Evolutionary conservation across 2,797 vertebrate genomes (phyloP), one percentile per base, ranked within the genome.

Genomic region (Sardinella longiceps): DNA sequence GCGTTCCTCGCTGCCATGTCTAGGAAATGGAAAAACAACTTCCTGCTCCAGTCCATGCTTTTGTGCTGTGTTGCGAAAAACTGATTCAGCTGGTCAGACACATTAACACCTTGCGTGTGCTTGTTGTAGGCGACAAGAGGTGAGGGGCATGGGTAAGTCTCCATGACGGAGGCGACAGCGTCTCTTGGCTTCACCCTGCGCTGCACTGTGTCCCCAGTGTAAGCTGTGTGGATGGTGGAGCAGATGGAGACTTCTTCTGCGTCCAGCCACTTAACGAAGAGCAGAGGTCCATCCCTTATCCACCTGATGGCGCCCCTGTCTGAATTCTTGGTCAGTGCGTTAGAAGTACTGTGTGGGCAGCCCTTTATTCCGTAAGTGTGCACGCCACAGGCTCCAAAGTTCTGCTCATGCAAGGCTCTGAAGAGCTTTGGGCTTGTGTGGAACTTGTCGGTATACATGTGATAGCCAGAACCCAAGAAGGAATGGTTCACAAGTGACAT

Each of bases 1-100:
- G 83, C 63, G 30, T 88, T 90, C 1, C 81, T 88, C 10, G 85
- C 85, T 12, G 85, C 87, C n/a, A 89, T 88, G 82, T 90, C 89
- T 80, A 90, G 48, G 9, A 89, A 86, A 82, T 90, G 86, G 0
- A 85, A 45, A 63, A 88, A 89, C 18, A 89, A n/a, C 12, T 83
- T 89, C n/a, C 46, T 53, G 85, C 84, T 87, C 89, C 87, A 89
- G 46, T 83, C 80, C 33, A 28, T 28, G 3, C 80, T 85, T 74
- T 81, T 87, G 81, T 86, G 85, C 46, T 87, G 86, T 1, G 80
- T 1, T 10, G 87, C 85, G 83, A 87, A 88, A 48, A 85, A 84
- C 51, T 86, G 80, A 51, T 87, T 83, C 45, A 90, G 84, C n/a
- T 87, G 82, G 48, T 88, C 63, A 0, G 83, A 86, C 60, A 87